phyloP scores from a whole-genome alignment of 2,113 vertebrate genomes.

The Choloepus hoffmanni region DNA sequence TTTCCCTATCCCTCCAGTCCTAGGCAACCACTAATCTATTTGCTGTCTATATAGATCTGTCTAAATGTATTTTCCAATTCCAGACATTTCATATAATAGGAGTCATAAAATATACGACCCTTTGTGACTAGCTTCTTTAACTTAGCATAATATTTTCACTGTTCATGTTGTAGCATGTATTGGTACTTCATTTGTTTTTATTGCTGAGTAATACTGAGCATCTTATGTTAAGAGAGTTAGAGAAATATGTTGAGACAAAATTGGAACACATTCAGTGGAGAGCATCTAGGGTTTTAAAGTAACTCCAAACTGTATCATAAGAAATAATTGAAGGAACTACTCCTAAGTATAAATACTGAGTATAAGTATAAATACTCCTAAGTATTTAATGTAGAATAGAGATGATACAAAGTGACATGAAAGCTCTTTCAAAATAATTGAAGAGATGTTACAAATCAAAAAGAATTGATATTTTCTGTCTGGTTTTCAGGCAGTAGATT shows the following conservation, averaged over 20 bases:
- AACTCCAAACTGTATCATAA: conserved; percentile 27
- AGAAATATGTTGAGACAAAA: conserved; percentile 17
- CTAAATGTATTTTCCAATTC: neutral
- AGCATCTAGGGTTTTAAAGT: conserved; percentile 1
- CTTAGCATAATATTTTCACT: conserved; percentile 4
- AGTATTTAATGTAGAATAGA: neutral
- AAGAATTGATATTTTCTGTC: neutral
- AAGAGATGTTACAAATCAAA: neutral
- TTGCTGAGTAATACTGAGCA: conserved; percentile 44
- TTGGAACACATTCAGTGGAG: neutral
- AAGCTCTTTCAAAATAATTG: neutral
- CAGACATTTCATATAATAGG: neutral
- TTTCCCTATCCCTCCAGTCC: neutral
- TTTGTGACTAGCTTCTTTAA: conserved; percentile 30
- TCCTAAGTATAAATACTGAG: no score
- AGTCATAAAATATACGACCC: neutral
- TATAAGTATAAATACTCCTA: no score
- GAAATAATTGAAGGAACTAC: neutral
- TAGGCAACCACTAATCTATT: neutral
- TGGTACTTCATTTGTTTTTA: neutral
- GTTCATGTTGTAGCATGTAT: neutral
- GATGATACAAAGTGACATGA: neutral
- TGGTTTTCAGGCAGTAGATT: neutral
- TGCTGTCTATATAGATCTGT: neutral
- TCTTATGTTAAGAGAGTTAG: neutral